Evolutionary conservation across 2,888 invertebrate species (phyloP).

Genomic region (Pseudeuparius sepicola): DNA sequence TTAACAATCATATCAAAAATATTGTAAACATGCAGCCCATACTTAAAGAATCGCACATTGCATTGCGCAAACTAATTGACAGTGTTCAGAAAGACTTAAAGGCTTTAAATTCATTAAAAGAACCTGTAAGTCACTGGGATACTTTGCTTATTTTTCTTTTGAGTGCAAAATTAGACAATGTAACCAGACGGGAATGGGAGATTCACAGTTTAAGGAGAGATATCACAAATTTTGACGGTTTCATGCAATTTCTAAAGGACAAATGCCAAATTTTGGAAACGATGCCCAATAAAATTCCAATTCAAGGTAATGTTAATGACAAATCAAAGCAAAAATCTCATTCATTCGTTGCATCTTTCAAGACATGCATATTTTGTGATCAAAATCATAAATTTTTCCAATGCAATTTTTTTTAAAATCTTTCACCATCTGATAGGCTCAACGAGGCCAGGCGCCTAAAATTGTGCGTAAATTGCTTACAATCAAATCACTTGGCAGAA

Average conservation of each 20-base stretch:
- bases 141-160: slow-evolving; percentile 9
- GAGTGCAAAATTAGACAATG: slow-evolving; percentile 3
- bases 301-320: slow-evolving; percentile 1
- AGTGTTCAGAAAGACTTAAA: slow-evolving; percentile 8
- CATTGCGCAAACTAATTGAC: slow-evolving; percentile 6
- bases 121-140: slow-evolving; percentile 3
- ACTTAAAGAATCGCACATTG: slow-evolving; percentile 3
- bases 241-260: slow-evolving; percentile 12
- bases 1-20: slow-evolving; percentile 8
- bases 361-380: slow-evolving; percentile 8
- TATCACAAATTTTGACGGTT: slow-evolving; percentile 9
- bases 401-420: slow-evolving; percentile 3
- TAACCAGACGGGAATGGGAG: slow-evolving; percentile 9
- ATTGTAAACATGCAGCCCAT: slow-evolving; percentile 6
- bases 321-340: too few relatives aligned
- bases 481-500: slow-evolving; percentile 1
- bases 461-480: slow-evolving; percentile 11
- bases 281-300: slow-evolving; percentile 13
- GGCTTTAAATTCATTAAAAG: slow-evolving; percentile 7
- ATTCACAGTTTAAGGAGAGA: slow-evolving; percentile 11
- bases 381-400: slow-evolving; percentile 2
- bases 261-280: slow-evolving; percentile 12
- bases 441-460: slow-evolving; percentile 1
- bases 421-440: slow-evolving; percentile 1
- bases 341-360: too few relatives aligned